Percentiles rank a stretch among this genome's conserved stretches.
phyloP scores from a whole-genome alignment of 2,797 vertebrate genomes.

The Semaprochilodus insignis region DNA sequence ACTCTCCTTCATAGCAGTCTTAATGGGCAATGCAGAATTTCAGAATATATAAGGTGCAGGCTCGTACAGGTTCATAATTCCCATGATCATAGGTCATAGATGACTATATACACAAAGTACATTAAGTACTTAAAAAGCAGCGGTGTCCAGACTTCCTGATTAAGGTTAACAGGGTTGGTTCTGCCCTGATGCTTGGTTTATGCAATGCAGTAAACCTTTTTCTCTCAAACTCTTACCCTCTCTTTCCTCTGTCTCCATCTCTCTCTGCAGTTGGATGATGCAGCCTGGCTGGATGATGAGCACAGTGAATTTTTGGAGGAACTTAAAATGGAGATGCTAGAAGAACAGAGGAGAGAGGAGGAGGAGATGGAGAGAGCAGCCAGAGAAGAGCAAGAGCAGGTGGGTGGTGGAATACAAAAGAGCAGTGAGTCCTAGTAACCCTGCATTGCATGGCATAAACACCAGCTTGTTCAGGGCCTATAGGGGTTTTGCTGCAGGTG shows the following conservation, averaged over 20 bases:
- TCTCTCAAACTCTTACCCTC: not conserved
- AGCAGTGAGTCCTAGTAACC: not conserved
- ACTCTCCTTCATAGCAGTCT: not conserved
- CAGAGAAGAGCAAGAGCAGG: slow-evolving; percentile 86
- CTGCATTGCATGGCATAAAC: not conserved
- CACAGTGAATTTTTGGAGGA: slow-evolving; percentile 97
- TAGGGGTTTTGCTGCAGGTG: not conserved
- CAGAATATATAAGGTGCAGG: not conserved
- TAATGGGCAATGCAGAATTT: slow-evolving; percentile 19
- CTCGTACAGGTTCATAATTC: not conserved
- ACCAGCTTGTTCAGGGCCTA: not conserved
- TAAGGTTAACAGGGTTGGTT: not conserved
- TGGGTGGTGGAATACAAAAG: slow-evolving; percentile 72
- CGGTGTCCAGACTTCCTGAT: not conserved
- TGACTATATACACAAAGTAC: no score
- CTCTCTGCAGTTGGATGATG: slow-evolving; percentile 87
- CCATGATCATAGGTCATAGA: not conserved
- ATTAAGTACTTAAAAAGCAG: not conserved
- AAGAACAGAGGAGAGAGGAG: slow-evolving; percentile 91
- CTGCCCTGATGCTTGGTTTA: not conserved
- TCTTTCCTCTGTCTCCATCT: not conserved
- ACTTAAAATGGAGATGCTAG: slow-evolving; percentile 95
- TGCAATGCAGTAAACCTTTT: not conserved
- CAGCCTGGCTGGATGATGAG: slow-evolving; percentile 95
- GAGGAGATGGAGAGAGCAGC: slow-evolving; percentile 78